These are phyloP conservation scores for Vanessa tameamea DNA, from an alignment of 1,140 invertebrate genomes.

Conservation along the genomic window DNA sequence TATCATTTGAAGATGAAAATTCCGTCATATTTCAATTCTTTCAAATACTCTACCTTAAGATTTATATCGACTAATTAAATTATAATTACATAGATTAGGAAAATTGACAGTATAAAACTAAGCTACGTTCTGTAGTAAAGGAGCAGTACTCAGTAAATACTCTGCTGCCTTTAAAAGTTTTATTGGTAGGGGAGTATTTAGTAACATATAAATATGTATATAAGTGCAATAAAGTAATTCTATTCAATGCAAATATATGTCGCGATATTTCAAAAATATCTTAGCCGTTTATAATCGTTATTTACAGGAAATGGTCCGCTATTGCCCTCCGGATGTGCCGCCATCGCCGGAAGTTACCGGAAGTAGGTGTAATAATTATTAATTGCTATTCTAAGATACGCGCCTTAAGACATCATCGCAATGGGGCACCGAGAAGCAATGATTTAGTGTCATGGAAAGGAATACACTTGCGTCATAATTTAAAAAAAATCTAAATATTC, in stretches of 20 bases:
- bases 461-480: slow-evolving; percentile 21
- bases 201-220: no score
- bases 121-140: no score
- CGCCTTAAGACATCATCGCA: slow-evolving; percentile 50
- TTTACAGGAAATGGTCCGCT: slow-evolving; percentile 49
- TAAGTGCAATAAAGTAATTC: not conserved
- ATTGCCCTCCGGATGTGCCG: slow-evolving; percentile 52
- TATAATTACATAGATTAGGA: no score
- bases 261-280: slow-evolving; percentile 20
- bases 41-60: no score
- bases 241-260: not conserved
- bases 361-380: slow-evolving; percentile 70
- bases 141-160: no score
- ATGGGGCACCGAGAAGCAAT: slow-evolving; percentile 44
- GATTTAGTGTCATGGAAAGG: slow-evolving; percentile 35
- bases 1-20: no score
- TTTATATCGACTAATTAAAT: no score
- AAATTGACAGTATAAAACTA: no score
- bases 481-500: not conserved
- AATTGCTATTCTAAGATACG: slow-evolving; percentile 54
- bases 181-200: no score
- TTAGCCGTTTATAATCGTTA: slow-evolving; percentile 54
- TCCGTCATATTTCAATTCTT: no score
- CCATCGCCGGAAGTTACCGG: slow-evolving; percentile 55
- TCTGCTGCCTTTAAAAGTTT: no score